Base-by-base conservation (phyloP, 2,888 invertebrate genomes). In the Leptinotarsa rubiginosa region DNA sequence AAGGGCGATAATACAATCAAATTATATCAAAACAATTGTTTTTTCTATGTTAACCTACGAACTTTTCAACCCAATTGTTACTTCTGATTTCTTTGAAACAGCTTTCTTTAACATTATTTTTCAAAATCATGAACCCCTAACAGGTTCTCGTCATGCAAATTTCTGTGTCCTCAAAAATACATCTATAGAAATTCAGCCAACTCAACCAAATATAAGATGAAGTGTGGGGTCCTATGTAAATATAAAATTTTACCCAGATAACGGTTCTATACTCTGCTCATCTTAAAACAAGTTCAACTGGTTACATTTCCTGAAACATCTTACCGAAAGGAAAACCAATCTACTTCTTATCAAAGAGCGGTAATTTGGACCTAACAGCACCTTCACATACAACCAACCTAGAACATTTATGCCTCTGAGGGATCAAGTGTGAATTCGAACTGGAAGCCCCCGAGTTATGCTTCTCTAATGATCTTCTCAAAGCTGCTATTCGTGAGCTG, bases 321-420 rank as follows among this genome's bases (percentile, higher is more conserved):
- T n/a, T 16, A 50, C 3, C 41, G 64, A 72, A 84, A 41, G 62
- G 62, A 62, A 62, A 31, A 62, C 16, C 16, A 5, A 83, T 82
- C 83, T 82, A 82, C 75, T 92, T 91, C 85, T 93, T 95, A 88
- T 96, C 96, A 87, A 96, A 96, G 56, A 96, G 91, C 79, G 94
- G 94, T 85, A 96, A 90, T 88, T 96, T 96, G 70, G 95, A 95
- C 84, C 92, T 91, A 75, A 96, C 96, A 69, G 96, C 96, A 79
- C 96, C 96, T 85, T 96, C 96, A 87, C 96, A 96, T 50, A 96
- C 91, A 85, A 93, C 92, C 79, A 95, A 90, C 65, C 95, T 92
- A 79, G 89, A 89, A 81, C 91, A 90, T 76, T 91, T 89, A 79
- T 85, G 82, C 81, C 88, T 79, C 85, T 89, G 80, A 79, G 86